Conservation (phyloP, 2,113 vertebrate species). For the Orcinus orca region DNA sequence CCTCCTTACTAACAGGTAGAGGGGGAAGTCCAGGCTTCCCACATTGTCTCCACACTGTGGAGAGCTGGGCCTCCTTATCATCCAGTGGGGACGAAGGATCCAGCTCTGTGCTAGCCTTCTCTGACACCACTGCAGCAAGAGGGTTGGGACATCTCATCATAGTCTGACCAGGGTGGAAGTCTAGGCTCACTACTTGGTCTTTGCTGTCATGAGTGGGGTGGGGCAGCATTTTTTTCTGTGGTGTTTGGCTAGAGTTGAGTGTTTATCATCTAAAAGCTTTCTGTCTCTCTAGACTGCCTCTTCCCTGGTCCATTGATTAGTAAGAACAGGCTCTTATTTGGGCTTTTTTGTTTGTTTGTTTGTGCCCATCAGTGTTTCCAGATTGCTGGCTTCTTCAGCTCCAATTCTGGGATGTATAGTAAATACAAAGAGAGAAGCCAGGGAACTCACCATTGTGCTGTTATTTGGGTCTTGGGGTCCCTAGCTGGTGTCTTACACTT, state of each 20-base stretch:
- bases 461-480: background rate
- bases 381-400: background rate
- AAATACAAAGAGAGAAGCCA: background rate
- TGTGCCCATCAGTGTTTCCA: background rate
- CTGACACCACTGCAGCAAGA: background rate
- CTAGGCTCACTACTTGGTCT: background rate
- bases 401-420: background rate
- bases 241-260: background rate
- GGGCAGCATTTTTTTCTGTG: background rate
- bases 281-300: background rate
- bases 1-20: background rate
- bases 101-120: background rate
- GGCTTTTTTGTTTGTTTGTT: background rate
- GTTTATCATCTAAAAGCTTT: background rate
- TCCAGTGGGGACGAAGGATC: background rate
- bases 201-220: background rate
- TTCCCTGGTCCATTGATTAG: background rate
- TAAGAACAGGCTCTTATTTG: background rate
- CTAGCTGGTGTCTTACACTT: background rate
- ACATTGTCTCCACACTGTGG: background rate
- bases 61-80: background rate
- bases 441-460: background rate
- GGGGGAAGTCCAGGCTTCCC: background rate
- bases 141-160: background rate
- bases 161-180: background rate